Evolutionary conservation across 1,140 invertebrate genomes (phyloP), one percentile per base, ranked within the genome.

Genomic region (Aphaenogaster rudis): DNA sequence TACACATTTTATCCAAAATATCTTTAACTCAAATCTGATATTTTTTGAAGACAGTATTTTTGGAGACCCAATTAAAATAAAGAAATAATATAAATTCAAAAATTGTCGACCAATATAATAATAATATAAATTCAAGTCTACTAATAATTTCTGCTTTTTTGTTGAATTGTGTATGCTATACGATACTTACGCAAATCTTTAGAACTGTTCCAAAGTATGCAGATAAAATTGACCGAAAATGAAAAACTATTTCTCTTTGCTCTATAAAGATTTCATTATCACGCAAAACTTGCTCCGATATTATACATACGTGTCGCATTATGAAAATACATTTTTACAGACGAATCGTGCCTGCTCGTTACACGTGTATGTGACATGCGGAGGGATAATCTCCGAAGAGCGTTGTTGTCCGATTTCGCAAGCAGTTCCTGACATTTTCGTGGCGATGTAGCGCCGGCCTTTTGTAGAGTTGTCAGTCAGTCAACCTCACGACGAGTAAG

Each of bases 391-490:
- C 76, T 88, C n/a, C 36, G 36, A 66, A 71, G 79, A 54, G 28
- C 15, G 72, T 57, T 52, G 88, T 85, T 85, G 72, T 90, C 80
- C 67, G 64, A 82, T 94, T 93, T 91, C 93, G 89, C 92, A 94
- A 94, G 54, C 88, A 72, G 67, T 79, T 81, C 91, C 90, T 94
- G 93, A 94, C 93, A 94, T 94, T 94, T 93, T 93, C 93, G 90
- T 93, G 81, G 87, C 86, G 64, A 85, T 54, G 52, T 84, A 86
- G 82, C 86, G 86, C 89, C 90, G 90, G 91, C 87, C 91, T 94
- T 91, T 92, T 94, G 93, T 93, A 79, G 84, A 82, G 87, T 88
- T 88, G 89, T 91, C 88, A 90, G 86, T 86, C 86, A 61, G 50
- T 88, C 88, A 86, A 74, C 28, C 80, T 86, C 74, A 80, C 79